Conservation (phyloP, 2,888 invertebrate genomes). For the Tenthredo distinguenda region DNA sequence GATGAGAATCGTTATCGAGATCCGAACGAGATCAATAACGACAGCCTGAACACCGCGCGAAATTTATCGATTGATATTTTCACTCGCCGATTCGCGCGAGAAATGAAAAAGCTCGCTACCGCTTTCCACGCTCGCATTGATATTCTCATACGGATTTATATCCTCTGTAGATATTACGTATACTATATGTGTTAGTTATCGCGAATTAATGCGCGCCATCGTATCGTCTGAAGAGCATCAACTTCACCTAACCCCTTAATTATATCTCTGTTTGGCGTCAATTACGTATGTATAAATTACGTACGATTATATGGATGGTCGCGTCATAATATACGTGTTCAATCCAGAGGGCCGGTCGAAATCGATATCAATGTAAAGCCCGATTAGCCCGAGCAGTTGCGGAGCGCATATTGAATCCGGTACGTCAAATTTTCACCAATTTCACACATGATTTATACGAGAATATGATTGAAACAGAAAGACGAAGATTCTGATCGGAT, state of each 20-base stretch:
- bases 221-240: neutral
- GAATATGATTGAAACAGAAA: neutral
- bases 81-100: neutral
- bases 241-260: conserved; percentile 56
- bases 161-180: too few species aligned
- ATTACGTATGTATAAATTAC: conserved; percentile 68
- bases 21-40: neutral
- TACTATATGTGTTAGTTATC: neutral
- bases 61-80: neutral
- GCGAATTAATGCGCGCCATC: too few species aligned
- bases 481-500: neutral
- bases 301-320: conserved; percentile 56
- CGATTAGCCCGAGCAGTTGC: neutral
- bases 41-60: neutral
- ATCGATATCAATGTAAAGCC: conserved; percentile 37
- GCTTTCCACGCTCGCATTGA: too few species aligned
- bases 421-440: neutral
- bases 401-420: neutral
- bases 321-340: conserved; percentile 42
- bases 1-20: neutral
- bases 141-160: too few species aligned
- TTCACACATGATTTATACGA: neutral
- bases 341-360: neutral
- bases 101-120: neutral
- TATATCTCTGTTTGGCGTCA: conserved; percentile 67